Evolutionary conservation across 2,888 invertebrate genomes (phyloP), one percentile per base, ranked within the genome.

Genomic region (Adelphocoris suturalis): DNA sequence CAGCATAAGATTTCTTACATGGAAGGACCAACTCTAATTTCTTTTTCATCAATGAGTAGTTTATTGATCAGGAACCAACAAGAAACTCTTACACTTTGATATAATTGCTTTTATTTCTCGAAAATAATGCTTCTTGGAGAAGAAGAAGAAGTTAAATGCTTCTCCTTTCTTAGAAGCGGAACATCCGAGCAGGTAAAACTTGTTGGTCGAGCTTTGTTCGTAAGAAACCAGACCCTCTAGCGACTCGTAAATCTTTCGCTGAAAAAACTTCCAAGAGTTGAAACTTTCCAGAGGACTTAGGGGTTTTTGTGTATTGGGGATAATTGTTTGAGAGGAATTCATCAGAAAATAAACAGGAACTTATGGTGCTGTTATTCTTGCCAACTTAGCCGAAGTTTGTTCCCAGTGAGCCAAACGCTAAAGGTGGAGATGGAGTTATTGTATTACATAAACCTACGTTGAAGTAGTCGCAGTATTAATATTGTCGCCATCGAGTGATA

Each of bases 181-280:
- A 68, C 19, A 0, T 9, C 11, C 68, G 11, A 68, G 68, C 68
- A 68, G 68, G 68, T 68, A 23, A 68, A 68, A 23, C 23, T 68
- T 68, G 68, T 27, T 23, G 2, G 37, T 68, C 23, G 23, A 61
- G 61, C 16, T 19, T 61, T 61, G 68, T 68, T 68, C 11, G 68
- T 12, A 68, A 68, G 68, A 68, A 68, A 68, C 68, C 68, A 23
- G 68, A 37, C 37, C 57, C 57, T n/a, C 57, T 57, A n/a, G n/a
- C 57, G 57, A 57, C 57, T 57, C 57, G 57, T 57, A 57, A 57
- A 57, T 57, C 57, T 57, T n/a, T 57, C 16, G 16, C 7, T 16
- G 57, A 57, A 57, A 57, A 23, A 68, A 23, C 68, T 68, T 52
- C 12, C 52, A 68, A n/a, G 27, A n/a, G 68, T 19, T 68, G 19